Conservation (phyloP, 2,888 invertebrate species). For the Drosophila quinaria region DNA sequence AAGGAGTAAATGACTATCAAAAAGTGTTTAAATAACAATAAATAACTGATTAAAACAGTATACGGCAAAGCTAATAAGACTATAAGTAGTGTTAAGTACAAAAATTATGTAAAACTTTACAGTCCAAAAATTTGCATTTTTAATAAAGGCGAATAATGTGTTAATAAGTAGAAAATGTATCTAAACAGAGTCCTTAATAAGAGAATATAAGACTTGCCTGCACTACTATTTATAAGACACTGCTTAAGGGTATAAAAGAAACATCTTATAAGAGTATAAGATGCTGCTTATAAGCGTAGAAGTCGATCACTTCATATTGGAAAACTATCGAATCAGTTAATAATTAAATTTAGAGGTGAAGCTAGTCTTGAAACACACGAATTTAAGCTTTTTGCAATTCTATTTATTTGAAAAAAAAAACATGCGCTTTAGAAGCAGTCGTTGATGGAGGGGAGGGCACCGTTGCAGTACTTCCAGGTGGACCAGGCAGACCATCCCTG, state of each 20-base stretch:
- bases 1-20: neutral
- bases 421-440: conserved; percentile 51
- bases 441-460: conserved; percentile 58
- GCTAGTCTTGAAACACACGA: too few relatives aligned
- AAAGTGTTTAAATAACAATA: too few relatives aligned
- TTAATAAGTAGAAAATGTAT: neutral
- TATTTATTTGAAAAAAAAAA: conserved; percentile 26
- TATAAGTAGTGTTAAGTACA: too few relatives aligned
- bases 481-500: conserved; percentile 79
- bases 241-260: conserved; percentile 2
- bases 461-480: conserved; percentile 60
- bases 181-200: neutral
- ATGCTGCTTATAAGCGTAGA: neutral
- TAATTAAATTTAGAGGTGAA: too few relatives aligned
- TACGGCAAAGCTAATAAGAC: too few relatives aligned
- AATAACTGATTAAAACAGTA: too few relatives aligned
- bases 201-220: neutral
- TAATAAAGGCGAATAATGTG: neutral
- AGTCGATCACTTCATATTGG: neutral
- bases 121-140: neutral
- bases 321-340: neutral
- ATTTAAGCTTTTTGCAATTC: conserved; percentile 2
- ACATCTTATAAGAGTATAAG: neutral
- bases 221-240: neutral
- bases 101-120: too few relatives aligned